A percentile compares a stretch with the other conserved stretches of the same genome.
Evolutionary conservation across 2,113 vertebrate species (phyloP).

Genomic region (Prunella fulvescens): DNA sequence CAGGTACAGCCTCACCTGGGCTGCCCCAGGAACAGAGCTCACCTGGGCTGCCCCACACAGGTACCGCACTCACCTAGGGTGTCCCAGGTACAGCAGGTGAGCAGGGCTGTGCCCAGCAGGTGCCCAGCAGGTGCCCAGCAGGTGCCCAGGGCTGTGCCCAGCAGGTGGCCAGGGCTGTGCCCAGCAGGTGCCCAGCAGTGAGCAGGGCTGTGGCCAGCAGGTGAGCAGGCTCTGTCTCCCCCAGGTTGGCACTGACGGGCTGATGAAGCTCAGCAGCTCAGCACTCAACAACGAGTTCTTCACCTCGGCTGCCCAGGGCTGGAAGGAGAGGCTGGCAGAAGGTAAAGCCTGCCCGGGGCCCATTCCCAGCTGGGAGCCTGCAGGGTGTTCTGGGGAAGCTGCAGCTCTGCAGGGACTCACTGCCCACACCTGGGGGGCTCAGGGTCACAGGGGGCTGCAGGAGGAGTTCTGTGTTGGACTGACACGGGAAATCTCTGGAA

Average conservation of each 20-base stretch:
- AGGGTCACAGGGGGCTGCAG: not conserved
- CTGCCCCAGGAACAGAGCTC: no score
- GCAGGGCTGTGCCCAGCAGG: not conserved
- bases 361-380: not conserved
- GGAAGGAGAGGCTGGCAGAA: conserved; percentile 95
- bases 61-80: no score
- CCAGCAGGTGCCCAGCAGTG: not conserved
- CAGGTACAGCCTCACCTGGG: no score
- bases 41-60: no score
- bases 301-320: conserved; percentile 94
- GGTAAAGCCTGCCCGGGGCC: conserved; percentile 65
- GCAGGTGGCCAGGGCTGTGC: not conserved
- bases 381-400: not conserved
- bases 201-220: not conserved
- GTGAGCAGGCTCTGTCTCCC: not conserved
- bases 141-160: no score
- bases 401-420: not conserved
- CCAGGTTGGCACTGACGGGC: conserved; percentile 88
- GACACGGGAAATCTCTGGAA: not conserved
- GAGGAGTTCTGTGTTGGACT: not conserved
- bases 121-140: no score
- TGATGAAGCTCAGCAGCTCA: conserved; percentile 89
- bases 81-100: no score
- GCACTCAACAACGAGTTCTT: conserved; percentile 99
- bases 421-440: not conserved